These are phyloP conservation scores for Diprion similis DNA, from an alignment of 1,140 invertebrate genomes.

Conservation along the genomic window DNA sequence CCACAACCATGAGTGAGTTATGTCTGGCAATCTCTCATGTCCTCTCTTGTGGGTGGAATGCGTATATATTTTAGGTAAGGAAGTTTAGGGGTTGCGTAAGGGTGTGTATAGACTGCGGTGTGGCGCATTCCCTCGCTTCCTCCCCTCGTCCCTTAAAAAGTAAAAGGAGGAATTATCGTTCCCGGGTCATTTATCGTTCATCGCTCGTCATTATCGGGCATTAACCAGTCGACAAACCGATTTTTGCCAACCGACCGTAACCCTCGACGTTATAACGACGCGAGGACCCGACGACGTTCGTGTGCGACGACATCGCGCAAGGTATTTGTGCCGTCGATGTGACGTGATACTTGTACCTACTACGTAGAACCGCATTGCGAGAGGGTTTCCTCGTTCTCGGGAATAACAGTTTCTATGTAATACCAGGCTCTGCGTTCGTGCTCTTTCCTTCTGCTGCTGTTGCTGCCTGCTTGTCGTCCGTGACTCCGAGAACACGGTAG, in stretches of 20 bases:
- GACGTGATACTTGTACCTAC: no score
- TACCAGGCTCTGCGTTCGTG: no score
- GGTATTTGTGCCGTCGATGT: no score
- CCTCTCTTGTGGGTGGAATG: constrained; percentile 4
- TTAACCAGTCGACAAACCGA: background rate
- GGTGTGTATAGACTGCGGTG: background rate
- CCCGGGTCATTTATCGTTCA: constrained; percentile 1
- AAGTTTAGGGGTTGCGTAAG: background rate
- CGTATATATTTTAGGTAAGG: constrained; percentile 5
- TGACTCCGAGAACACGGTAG: background rate
- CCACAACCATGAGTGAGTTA: background rate
- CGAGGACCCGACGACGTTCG: no score
- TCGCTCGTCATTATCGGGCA: background rate
- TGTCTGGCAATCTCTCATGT: background rate
- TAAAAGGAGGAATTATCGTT: background rate
- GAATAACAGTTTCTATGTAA: background rate
- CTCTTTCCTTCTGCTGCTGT: no score
- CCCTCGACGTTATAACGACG: no score
- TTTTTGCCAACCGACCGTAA: background rate
- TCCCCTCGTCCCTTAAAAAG: background rate
- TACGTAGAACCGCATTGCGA: background rate
- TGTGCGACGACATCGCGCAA: no score
- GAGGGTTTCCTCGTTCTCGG: background rate
- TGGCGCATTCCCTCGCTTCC: background rate
- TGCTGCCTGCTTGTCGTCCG: background rate